These are phyloP conservation scores for Hydra vulgaris DNA, from an alignment of 30 jellyfish, hydroid and myxozoan species.

Conservation along the genomic window DNA sequence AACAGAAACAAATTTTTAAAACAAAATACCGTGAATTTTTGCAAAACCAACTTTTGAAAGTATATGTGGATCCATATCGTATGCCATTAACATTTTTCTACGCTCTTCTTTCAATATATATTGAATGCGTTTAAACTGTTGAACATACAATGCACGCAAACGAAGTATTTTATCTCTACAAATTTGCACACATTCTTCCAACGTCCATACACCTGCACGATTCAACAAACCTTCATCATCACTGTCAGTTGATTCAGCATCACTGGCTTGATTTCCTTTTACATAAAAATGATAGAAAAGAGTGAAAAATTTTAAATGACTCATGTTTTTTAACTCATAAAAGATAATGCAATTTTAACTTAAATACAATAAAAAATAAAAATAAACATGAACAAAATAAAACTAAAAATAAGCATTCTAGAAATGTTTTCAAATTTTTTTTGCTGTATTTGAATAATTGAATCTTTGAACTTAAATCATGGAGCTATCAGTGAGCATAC, in stretches of 20 bases:
- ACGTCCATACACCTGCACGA: conserved; percentile 94
- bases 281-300: not conserved
- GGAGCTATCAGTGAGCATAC: too few relatives aligned
- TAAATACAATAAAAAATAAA: too few relatives aligned
- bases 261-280: conserved; percentile 76
- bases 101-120: conserved; percentile 45
- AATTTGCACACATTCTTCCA: conserved; percentile 69
- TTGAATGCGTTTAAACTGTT: conserved; percentile 60
- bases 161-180: conserved; percentile 77
- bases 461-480: too few relatives aligned
- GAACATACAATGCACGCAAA: conserved; percentile 50
- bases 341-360: too few relatives aligned
- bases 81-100: conserved; percentile 19
- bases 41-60: conserved; percentile 10
- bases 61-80: conserved; percentile 17
- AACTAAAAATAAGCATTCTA: too few relatives aligned
- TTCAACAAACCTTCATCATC: conserved; percentile 88
- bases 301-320: not conserved
- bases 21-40: conserved; percentile 8
- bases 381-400: too few relatives aligned
- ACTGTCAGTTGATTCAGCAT: conserved; percentile 94
- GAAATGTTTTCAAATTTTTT: too few relatives aligned
- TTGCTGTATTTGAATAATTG: too few relatives aligned
- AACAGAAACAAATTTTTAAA: too few relatives aligned
- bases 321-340: too few relatives aligned